These are phyloP conservation scores for Drosophila mauritiana DNA, from an alignment of 1,140 invertebrate species.

Conservation along the genomic window DNA sequence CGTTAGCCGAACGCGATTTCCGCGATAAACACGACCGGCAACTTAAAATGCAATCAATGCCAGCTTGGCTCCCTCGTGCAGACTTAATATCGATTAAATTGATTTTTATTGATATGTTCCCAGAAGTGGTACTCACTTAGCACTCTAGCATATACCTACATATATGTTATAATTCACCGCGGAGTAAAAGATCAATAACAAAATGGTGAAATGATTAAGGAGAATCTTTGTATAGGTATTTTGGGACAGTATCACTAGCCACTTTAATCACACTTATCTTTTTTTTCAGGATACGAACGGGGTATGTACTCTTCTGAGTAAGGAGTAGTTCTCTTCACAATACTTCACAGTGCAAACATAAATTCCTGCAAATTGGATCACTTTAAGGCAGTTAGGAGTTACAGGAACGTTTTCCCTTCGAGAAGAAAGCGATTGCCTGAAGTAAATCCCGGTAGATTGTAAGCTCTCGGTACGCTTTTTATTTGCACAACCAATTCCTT, in stretches of 20 bases:
- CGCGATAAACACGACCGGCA: conserved; percentile 59
- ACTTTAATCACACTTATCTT: no score
- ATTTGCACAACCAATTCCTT: conserved; percentile 17
- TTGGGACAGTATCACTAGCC: no score
- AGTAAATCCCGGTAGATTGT: conserved; percentile 35
- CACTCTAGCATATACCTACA: not conserved
- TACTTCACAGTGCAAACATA: not conserved
- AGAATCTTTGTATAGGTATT: no score
- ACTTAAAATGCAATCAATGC: conserved; percentile 78
- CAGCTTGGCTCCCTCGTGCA: conserved; percentile 17
- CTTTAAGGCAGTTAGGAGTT: conserved; percentile 34
- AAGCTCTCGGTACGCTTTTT: conserved; percentile 31
- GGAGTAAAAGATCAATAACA: not conserved
- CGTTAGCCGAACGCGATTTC: conserved; percentile 42
- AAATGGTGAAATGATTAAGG: no score
- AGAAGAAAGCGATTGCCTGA: conserved; percentile 4
- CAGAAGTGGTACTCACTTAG: not conserved
- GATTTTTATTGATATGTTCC: conserved; percentile 36
- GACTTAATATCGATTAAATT: conserved; percentile 42
- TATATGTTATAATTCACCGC: not conserved
- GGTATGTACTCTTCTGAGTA: not conserved
- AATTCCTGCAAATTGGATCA: conserved; percentile 17
- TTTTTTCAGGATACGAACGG: no score
- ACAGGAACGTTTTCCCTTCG: conserved; percentile 1
- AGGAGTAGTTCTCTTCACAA: not conserved